Base-by-base conservation (phyloP, 2,113 vertebrate genomes). In the Nannobrachium achirus region DNA sequence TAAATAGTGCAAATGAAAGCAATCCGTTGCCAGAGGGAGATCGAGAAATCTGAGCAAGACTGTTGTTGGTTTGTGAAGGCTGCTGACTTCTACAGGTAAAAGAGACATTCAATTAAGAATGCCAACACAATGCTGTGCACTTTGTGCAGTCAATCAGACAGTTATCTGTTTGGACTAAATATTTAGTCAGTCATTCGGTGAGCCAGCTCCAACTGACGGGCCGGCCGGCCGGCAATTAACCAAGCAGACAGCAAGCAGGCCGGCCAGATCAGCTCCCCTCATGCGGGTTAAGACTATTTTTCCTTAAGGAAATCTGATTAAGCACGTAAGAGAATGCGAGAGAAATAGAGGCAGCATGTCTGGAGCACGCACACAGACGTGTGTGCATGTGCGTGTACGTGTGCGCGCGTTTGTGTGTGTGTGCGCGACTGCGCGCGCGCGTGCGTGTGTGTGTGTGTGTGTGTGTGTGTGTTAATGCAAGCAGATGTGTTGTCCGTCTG, bases 291-390 rank as follows among this genome's bases (percentile, higher is more conserved):
- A 83, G 79, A 70, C 82, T 81, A 73, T 81, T 84, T 86, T 84
- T 82, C 84, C 82, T 85, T 41, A 61, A 89, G 91, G 88, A 90
- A 91, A 91, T 91, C 83, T 88, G 85, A 90, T 91, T 90, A 91
- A 86, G 82, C 67, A 58, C 33, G 66, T 76, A 89, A 87, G 78
- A 70, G 68, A 86, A 69, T 79, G 75, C 44, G 41, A 71, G 76
- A 78, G 83, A 78, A 82, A 77, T 61, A 45, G 58, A 71, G 76
- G 75, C 81, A 76, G 53, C 81, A 72, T 66, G 81, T 84, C 77
- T 77, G 77, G 77, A 63, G 50, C 60, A 57, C 16, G 20, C 64
- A 83, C 19, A 71, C 10, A 3, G 10, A 11, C 11, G 52, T 25
- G 52, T 7, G 4, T 55, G 20, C 25, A 10, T 55, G 20, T 25